A percentile compares a stretch with the other conserved stretches of the same genome.
phyloP scores from a whole-genome alignment of 1,140 invertebrate species.

The Gonatopus flavifemur region DNA sequence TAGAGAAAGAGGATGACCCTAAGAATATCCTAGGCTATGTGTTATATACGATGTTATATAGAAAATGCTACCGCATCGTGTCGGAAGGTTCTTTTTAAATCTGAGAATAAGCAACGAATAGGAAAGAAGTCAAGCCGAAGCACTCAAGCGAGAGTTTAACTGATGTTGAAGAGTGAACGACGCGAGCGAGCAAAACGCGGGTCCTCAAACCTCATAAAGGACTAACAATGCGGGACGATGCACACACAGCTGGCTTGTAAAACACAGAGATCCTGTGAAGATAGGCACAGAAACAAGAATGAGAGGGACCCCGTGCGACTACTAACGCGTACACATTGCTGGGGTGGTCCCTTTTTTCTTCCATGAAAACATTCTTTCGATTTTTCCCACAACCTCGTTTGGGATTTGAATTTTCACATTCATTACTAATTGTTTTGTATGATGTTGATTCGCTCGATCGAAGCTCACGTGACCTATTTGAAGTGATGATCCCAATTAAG shows the following conservation, averaged over 20 bases:
- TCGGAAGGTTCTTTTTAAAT: constrained; percentile 22
- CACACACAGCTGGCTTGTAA: constrained; percentile 53
- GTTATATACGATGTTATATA: neutral
- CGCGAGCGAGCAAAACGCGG: constrained; percentile 28
- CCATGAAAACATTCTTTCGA: too few species aligned
- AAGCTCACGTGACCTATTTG: too few species aligned
- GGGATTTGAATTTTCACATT: too few species aligned
- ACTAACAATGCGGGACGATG: constrained; percentile 49
- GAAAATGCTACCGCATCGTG: too few species aligned
- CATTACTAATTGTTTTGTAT: too few species aligned
- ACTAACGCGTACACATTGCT: constrained; percentile 8
- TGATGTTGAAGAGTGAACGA: too few species aligned
- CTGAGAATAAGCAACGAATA: constrained; percentile 37
- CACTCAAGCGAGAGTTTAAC: constrained; percentile 27
- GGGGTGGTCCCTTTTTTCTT: constrained; percentile 11
- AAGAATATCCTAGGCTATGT: neutral
- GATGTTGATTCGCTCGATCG: too few species aligned
- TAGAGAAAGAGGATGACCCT: constrained; percentile 32
- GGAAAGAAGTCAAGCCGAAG: constrained; percentile 43
- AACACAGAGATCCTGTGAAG: constrained; percentile 56
- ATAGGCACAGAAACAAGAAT: constrained; percentile 42
- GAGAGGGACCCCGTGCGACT: too few species aligned
- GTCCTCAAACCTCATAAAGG: constrained; percentile 46
- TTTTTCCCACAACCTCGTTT: too few species aligned
- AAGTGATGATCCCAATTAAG: too few species aligned